phyloP scores from a whole-genome alignment of 2,888 invertebrate genomes.

The Stenolophus ochropezus region DNA sequence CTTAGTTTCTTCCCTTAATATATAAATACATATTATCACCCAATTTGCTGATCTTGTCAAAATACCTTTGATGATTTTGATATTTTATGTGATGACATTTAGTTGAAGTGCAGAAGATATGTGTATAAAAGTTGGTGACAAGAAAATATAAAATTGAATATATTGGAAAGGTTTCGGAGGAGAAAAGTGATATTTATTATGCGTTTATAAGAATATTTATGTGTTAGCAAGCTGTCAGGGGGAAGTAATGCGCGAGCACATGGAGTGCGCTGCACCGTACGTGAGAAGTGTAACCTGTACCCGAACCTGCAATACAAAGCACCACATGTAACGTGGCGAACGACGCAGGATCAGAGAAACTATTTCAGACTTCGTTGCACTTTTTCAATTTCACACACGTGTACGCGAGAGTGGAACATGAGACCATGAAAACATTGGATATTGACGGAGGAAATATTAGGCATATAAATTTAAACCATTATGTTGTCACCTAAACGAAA shows the following conservation, averaged over 20 bases:
- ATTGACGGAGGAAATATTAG: slow-evolving; percentile 29
- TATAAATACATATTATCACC: too few species aligned
- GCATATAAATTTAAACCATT: slow-evolving; percentile 28
- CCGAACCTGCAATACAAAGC: slow-evolving; percentile 16
- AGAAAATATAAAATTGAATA: background rate
- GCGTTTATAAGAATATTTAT: background rate
- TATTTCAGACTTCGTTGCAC: slow-evolving; percentile 37
- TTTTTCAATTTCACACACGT: slow-evolving; percentile 35
- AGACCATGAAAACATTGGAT: slow-evolving; percentile 10
- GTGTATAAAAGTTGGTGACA: too few species aligned
- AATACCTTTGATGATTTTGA: background rate
- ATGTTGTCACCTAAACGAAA: slow-evolving; percentile 3
- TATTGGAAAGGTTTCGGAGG: background rate
- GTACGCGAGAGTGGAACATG: slow-evolving; percentile 8
- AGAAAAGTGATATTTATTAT: background rate
- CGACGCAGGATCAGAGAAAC: slow-evolving; percentile 17
- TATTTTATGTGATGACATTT: background rate
- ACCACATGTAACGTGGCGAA: too few species aligned
- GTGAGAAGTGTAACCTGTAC: slow-evolving; percentile 16
- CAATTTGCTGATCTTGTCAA: too few species aligned
- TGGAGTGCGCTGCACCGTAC: background rate
- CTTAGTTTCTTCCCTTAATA: too few species aligned
- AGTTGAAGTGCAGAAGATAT: too few species aligned
- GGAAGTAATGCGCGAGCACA: background rate
- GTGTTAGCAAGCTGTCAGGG: background rate